Base-by-base conservation (phyloP, 2,113 vertebrate species). In the Elaphurus davidianus region DNA sequence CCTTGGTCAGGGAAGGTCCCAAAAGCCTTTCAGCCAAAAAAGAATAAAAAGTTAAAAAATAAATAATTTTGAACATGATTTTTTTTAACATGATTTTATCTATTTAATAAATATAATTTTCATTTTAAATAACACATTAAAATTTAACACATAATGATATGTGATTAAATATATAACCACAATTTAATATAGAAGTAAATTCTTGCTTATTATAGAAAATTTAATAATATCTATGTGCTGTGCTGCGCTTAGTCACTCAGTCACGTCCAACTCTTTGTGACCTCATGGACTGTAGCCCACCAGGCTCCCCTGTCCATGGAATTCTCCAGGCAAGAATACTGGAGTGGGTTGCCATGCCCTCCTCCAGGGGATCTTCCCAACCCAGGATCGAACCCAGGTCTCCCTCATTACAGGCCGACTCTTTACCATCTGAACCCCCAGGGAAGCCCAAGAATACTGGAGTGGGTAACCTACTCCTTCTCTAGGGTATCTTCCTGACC, bases 111-210 rank as follows among this genome's bases (percentile, higher is more conserved):
- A 86, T 76, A n/a, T 14, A n/a, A 12, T 67, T 52, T 67, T 71
- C 79, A 62, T 71, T 88, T 96, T 60, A 57, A 93, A 64, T 0
- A 74, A 83, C 43, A 30, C 19, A 55, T 54, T 90, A 87, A 92
- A 79, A 30, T 86, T 78, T 90, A 97, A 67, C 33, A 64, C 43
- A 30, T 62, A 81, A 74, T 71, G 52, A 84, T 33, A 82, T 55
- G 45, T 27, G 15, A 89, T 82, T 92, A 82, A 93, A 21, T 91
- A 64, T 82, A 91, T 30, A 54, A 91, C 81, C 59, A 47, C 33
- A 74, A 67, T 95, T 97, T 67, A 71, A 95, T 62, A 74, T 60
- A 55, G 10, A 88, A 76, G 30, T n/a, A 85, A 83, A 93, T 91
- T 28, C 12, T 21, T 50, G 11, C 43, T 88, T 79, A 54, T 95